Conservation (phyloP, 2,888 invertebrate genomes). For the Pherbina coryleti region DNA sequence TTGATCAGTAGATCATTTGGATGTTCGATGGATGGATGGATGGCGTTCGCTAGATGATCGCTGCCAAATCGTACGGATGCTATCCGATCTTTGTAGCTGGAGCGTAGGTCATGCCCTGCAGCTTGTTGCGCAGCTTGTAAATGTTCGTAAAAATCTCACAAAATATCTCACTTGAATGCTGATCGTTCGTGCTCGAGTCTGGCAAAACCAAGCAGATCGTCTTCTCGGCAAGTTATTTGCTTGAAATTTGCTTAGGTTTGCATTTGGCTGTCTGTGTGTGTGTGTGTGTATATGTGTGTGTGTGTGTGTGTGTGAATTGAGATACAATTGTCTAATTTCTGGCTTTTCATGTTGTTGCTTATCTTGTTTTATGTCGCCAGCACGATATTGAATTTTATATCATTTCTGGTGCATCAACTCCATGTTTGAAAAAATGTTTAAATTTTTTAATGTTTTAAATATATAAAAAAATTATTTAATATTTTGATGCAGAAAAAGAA, state of each 20-base stretch:
- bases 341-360: background rate
- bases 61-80: background rate
- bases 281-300: slow-evolving; percentile 1
- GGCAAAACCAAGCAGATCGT: background rate
- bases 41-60: background rate
- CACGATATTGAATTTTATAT: background rate
- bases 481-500: too few relatives aligned
- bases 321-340: slow-evolving; percentile 31
- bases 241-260: background rate
- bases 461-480: too few relatives aligned
- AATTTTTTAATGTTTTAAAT: too few relatives aligned
- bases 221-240: background rate
- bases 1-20: background rate
- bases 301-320: slow-evolving; percentile 28
- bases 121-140: slow-evolving; percentile 58
- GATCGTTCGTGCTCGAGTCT: slow-evolving; percentile 3
- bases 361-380: background rate
- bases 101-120: slow-evolving; percentile 58
- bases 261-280: background rate
- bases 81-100: slow-evolving; percentile 1
- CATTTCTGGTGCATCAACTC: background rate
- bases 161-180: slow-evolving; percentile 28
- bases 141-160: slow-evolving; percentile 52
- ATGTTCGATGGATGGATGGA: background rate
- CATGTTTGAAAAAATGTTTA: background rate